Base-by-base conservation (phyloP, 1,140 invertebrate genomes). In the Liolophura sinensis region DNA sequence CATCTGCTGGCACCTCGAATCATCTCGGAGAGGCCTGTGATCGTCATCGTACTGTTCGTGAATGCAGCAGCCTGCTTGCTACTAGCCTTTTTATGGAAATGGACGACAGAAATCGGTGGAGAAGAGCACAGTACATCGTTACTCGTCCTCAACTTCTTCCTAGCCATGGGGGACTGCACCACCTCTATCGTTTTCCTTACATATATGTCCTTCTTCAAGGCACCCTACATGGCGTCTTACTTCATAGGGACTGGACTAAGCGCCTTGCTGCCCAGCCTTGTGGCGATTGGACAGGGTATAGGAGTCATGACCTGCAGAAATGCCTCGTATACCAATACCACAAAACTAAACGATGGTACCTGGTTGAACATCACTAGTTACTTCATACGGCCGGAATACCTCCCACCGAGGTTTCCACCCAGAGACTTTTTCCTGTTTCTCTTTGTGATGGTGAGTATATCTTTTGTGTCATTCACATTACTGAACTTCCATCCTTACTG, bases 121-220 rank as follows among this genome's bases (percentile, higher is more conserved):
- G 63, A 25, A 16, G 22, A 72, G n/a, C 91, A 90, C 69, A 95
- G 93, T 18, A 85, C 91, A 0, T 87, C 90, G 0, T 87, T 97
- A 1, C 87, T 96, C 1, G 76, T 88, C 16, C 76, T 97, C 0
- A 91, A 92, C 55, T 94, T 96, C 76, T 89, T 91, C 64, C 88
- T 93, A 48, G 90, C 94, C 0, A 79, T 95, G 0, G 93, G 96
- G 18, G 94, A 95, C 64, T 95, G 94, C 79, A 96, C 94, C 0
- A 95, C 94, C 70, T 95, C 95, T 0, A 94, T 97, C 25, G 85
- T 89, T 0, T 98, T 95, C 78, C 90, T 96, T 75, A 95, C 95
- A 0, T 97, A 92, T 79, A 92, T 97, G 90, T 89, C 92, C 47
- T 87, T 89, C 59, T 96, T 92, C 71, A 88, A 91, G 73, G 64